Conservation (phyloP, 2,888 invertebrate species). For the Macaria liturata region DNA sequence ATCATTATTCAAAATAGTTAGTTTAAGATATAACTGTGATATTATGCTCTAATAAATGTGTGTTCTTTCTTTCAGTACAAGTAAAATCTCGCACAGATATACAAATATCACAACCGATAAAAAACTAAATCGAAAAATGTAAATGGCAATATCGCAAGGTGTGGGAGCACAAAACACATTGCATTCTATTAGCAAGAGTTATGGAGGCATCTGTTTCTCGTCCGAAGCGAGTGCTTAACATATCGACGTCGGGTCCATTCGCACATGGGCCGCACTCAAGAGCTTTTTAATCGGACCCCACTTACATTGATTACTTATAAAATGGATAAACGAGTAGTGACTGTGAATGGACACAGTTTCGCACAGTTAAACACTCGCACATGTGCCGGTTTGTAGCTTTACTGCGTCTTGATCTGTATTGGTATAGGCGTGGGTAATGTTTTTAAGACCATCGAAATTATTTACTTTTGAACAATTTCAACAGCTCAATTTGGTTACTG, state of each 20-base stretch:
- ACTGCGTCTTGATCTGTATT: no score
- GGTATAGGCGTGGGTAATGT: no score
- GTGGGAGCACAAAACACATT: constrained; percentile 28
- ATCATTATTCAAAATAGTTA: no score
- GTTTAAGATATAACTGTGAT: no score
- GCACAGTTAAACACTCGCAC: constrained; percentile 11
- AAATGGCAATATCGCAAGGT: constrained; percentile 9
- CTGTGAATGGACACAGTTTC: constrained; percentile 10
- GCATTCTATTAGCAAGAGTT: constrained; percentile 42
- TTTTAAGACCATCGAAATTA: no score
- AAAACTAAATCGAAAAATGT: no score
- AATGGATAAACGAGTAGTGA: constrained; percentile 24
- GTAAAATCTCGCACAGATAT: no score
- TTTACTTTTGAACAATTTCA: no score
- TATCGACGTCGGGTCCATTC: constrained; percentile 51
- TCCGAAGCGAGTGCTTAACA: constrained; percentile 52
- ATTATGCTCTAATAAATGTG: no score
- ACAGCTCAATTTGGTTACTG: no score
- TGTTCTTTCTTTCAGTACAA: no score
- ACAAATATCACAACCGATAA: no score
- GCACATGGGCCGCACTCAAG: constrained; percentile 64
- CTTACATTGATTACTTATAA: constrained; percentile 54
- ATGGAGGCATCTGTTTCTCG: constrained; percentile 61
- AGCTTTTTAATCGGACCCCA: constrained; percentile 61
- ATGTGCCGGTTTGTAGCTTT: constrained; percentile 4